Conservation (phyloP, 2,797 vertebrate genomes). For the Clarias pachynema region DNA sequence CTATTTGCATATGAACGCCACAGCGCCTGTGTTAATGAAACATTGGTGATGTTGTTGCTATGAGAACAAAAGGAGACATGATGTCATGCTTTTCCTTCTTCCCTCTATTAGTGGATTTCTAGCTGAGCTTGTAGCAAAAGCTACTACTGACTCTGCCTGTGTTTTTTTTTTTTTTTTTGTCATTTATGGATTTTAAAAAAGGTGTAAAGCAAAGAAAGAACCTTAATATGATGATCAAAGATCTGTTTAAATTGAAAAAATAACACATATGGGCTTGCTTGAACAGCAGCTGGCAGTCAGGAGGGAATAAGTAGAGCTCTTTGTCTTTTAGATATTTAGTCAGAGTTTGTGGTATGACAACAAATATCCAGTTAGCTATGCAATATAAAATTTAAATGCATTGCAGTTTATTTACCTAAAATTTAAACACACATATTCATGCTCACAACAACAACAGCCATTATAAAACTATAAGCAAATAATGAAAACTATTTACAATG, state of each 20-base stretch:
- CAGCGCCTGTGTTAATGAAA: slow-evolving; percentile 56
- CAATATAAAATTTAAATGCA: not conserved
- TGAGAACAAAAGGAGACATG: slow-evolving; percentile 58
- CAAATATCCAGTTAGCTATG: not conserved
- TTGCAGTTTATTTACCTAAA: not conserved
- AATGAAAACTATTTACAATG: not conserved
- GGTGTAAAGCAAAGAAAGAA: not conserved
- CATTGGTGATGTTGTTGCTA: slow-evolving; percentile 61
- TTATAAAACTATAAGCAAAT: not conserved
- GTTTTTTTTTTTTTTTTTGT: not conserved
- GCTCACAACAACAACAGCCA: not conserved
- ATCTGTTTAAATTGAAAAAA: not conserved
- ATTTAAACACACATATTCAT: not conserved
- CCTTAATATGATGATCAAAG: not conserved
- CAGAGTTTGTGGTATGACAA: not conserved
- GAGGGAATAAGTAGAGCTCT: too few species aligned
- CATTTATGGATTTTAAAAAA: not conserved
- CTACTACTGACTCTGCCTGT: not conserved
- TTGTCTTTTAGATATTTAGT: not conserved
- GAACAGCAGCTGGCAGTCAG: slow-evolving; percentile 33
- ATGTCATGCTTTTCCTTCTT: slow-evolving; percentile 51
- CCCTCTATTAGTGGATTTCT: slow-evolving; percentile 17
- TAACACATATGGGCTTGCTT: slow-evolving; percentile 9
- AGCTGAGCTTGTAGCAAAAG: slow-evolving; percentile 26
- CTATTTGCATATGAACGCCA: slow-evolving; percentile 61